Percentiles rank a stretch among this genome's conserved stretches.
phyloP scores from a whole-genome alignment of 2,888 invertebrate species.

The Actias luna region DNA sequence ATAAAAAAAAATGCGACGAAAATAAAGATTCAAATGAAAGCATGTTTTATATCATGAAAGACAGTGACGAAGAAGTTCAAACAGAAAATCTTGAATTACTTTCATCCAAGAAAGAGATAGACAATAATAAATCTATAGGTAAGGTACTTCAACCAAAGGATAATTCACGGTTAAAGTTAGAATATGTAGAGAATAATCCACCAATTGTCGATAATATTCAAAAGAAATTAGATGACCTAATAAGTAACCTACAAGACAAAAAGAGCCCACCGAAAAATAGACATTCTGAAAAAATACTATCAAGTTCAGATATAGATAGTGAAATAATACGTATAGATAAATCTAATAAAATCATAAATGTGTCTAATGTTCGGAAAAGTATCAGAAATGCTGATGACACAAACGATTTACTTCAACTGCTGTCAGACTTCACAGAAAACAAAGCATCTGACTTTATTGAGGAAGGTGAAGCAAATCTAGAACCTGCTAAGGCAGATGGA shows the following conservation, averaged over 20 bases:
- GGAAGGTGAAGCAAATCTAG: conserved; percentile 24
- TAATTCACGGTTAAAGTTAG: conserved; percentile 23
- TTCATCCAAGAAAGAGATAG: background rate
- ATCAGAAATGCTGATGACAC: conserved; percentile 56
- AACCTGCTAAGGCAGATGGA: conserved; percentile 21
- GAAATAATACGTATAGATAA: conserved; percentile 20
- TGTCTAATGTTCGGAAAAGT: conserved; percentile 29
- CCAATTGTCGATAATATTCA: conserved; percentile 25
- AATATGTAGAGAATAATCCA: conserved; percentile 28
- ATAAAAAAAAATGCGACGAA: conserved; percentile 6
- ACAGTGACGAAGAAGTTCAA: conserved; percentile 35
- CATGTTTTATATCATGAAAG: conserved; percentile 44
- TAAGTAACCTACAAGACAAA: conserved; percentile 19
- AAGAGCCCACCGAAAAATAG: conserved; percentile 26
- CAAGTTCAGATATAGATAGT: conserved; percentile 28
- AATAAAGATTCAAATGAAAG: conserved; percentile 33
- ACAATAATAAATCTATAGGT: background rate
- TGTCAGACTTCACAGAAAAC: conserved; percentile 56
- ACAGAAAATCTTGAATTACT: conserved; percentile 18
- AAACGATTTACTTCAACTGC: conserved; percentile 57
- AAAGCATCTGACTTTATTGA: conserved; percentile 23
- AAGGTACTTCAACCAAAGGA: conserved; percentile 15
- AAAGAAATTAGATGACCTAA: conserved; percentile 30
- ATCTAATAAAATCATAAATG: background rate
- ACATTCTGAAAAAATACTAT: conserved; percentile 33